Conservation (phyloP, 2,888 invertebrate genomes). For the Acleris literana region DNA sequence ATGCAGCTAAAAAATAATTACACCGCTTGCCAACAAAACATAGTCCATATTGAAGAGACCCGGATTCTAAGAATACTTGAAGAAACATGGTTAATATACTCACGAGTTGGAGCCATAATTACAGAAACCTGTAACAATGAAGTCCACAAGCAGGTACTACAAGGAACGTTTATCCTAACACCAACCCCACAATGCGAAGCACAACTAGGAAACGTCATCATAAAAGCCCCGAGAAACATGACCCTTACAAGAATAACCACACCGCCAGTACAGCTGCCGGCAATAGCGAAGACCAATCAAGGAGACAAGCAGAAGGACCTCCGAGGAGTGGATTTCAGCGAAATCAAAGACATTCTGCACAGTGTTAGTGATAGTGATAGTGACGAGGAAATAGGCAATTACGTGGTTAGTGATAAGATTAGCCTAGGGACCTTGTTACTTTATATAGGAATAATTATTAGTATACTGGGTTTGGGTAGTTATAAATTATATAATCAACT, state of each 20-base stretch:
- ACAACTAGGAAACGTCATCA: neutral
- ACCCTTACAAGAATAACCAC: neutral
- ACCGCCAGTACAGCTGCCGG: neutral
- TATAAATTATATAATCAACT: conserved; percentile 6
- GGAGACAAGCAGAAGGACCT: conserved; percentile 4
- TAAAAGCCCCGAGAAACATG: neutral
- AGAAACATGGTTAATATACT: neutral
- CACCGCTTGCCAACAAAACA: neutral
- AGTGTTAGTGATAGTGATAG: neutral
- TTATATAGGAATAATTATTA: conserved; percentile 3
- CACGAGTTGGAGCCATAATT: neutral
- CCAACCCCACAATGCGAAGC: neutral
- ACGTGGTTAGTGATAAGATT: neutral
- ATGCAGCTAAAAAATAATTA: conserved; percentile 23
- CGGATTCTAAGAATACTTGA: neutral
- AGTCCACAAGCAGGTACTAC: neutral
- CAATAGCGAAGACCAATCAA: neutral
- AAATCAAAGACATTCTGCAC: neutral
- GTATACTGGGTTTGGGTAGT: conserved; percentile 1
- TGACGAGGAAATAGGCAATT: neutral
- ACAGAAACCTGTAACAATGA: neutral
- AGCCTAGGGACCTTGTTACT: conserved; percentile 6
- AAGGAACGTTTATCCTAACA: neutral
- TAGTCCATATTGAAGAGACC: neutral
- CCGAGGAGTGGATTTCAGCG: conserved; percentile 4